Evolutionary conservation across 2,888 invertebrate species (phyloP).

Genomic region (Andrena bucephala): DNA sequence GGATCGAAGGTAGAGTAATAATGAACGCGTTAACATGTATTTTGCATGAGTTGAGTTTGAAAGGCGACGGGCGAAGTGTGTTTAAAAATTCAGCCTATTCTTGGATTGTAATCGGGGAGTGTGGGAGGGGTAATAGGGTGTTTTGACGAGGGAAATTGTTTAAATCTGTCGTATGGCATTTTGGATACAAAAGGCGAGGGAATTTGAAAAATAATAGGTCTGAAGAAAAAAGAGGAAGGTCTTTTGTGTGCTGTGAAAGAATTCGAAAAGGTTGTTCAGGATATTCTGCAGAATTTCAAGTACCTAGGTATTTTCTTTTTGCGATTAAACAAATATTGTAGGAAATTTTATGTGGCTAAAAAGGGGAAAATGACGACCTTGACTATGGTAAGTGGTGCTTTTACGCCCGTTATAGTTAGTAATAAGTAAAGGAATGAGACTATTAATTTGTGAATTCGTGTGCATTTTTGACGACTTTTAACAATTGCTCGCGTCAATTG

Average conservation of each 20-base stretch:
- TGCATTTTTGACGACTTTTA: no score
- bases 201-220: background rate
- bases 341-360: no score
- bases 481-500: no score
- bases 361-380: no score
- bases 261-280: no score
- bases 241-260: background rate
- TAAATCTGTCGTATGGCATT: background rate
- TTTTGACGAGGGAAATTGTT: background rate
- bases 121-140: background rate
- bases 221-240: background rate
- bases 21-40: background rate
- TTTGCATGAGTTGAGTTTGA: background rate
- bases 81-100: background rate
- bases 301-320: no score
- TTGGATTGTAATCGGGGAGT: background rate
- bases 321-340: no score
- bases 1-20: background rate
- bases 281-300: no score
- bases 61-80: background rate
- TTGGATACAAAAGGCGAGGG: background rate
- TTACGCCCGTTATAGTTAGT: no score
- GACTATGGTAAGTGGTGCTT: no score
- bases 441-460: no score
- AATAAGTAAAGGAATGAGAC: no score